These are phyloP conservation scores for Macrotis lagotis DNA, from an alignment of 2,113 vertebrate genomes.

Conservation along the genomic window DNA sequence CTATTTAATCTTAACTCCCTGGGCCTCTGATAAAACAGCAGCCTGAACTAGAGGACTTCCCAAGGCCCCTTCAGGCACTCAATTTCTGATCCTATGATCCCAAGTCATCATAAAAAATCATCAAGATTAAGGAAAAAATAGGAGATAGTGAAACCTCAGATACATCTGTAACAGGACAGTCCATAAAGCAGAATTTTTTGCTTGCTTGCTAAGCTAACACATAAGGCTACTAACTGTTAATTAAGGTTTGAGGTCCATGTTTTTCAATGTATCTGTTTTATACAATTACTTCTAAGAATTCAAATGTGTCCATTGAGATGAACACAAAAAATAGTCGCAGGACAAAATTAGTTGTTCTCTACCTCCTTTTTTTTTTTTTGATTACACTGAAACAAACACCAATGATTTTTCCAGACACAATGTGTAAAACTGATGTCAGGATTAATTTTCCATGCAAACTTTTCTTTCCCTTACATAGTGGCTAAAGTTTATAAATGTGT, in stretches of 20 bases:
- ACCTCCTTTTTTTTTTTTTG: neutral
- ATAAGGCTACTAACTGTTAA: neutral
- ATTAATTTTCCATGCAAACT: neutral
- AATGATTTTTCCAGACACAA: neutral
- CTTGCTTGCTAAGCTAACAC: neutral
- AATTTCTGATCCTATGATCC: neutral
- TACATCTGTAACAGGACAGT: neutral
- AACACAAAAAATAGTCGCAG: neutral
- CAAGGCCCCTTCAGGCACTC: neutral
- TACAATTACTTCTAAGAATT: neutral
- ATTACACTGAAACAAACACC: neutral
- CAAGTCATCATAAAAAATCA: neutral
- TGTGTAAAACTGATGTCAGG: neutral
- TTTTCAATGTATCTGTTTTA: neutral
- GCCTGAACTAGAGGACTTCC: neutral
- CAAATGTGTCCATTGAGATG: neutral
- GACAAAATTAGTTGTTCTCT: neutral
- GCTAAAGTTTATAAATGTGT: neutral
- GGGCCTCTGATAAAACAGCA: neutral
- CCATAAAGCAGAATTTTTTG: neutral
- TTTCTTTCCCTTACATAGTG: neutral
- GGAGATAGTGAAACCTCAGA: neutral
- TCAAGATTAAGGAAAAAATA: neutral
- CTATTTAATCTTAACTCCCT: neutral
- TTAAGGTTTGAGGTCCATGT: neutral